These are phyloP conservation scores for Cotesia vestalis DNA, from an alignment of 1,140 invertebrate species.

Conservation along the genomic window DNA sequence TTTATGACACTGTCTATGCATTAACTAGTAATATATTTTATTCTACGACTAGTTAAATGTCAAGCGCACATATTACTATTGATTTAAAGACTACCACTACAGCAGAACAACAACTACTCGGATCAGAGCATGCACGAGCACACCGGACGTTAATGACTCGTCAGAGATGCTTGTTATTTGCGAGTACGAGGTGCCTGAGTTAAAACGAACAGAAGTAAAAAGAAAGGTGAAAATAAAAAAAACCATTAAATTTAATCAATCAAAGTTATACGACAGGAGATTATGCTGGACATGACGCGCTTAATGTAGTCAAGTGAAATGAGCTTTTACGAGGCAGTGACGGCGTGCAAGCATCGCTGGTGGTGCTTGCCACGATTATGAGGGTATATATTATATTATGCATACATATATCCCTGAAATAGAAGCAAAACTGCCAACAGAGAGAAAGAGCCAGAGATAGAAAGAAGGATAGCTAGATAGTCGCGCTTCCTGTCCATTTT, in stretches of 20 bases:
- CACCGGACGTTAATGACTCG: conserved; percentile 3
- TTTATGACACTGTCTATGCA: neutral
- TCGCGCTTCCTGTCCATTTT: conserved; percentile 52
- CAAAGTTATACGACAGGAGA: conserved; percentile 29
- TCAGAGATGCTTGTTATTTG: conserved; percentile 6
- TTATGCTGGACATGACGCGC: conserved; percentile 25
- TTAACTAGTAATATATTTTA: conserved; percentile 13
- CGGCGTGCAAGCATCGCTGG: conserved; percentile 10
- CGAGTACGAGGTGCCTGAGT: neutral
- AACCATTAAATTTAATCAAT: conserved; percentile 15
- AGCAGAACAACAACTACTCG: too few species aligned
- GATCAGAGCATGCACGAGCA: neutral
- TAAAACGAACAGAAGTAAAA: too few species aligned
- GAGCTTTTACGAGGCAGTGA: conserved; percentile 10
- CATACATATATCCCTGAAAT: neutral
- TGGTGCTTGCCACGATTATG: conserved; percentile 13
- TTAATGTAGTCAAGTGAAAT: conserved; percentile 26
- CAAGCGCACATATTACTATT: conserved; percentile 8
- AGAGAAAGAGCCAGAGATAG: conserved; percentile 17
- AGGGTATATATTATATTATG: neutral
- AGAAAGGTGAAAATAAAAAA: neutral
- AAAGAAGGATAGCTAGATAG: conserved; percentile 31
- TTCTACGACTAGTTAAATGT: neutral
- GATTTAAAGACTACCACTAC: too few species aligned
- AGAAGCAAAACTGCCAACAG: neutral